Base-by-base conservation (phyloP, 2,113 vertebrate genomes). In the Equus quagga region DNA sequence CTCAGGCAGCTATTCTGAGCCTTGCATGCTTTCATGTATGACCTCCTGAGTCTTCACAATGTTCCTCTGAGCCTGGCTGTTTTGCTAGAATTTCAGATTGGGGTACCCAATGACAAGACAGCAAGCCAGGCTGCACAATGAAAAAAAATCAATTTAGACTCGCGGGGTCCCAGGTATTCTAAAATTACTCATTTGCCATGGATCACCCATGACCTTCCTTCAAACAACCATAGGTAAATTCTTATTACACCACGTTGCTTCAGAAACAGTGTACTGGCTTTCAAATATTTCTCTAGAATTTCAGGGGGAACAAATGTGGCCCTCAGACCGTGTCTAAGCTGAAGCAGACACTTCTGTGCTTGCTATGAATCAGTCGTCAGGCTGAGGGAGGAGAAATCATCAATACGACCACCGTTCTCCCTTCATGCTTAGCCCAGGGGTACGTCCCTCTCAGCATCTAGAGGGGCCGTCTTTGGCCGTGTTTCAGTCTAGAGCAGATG, bases 1-100 rank as follows among this genome's bases (percentile, higher is more conserved):
- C 9, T 11, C 1, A 5, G 2, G 69, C 49, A n/a, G 81, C 49
- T 58, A 0, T 5, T 54, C 33, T 21, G 64, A 56, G 51, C 2
- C 7, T 2, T 0, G 13, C 3, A 1, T 13, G 28, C 54, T 19
- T 14, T 14, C 2, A 2, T 0, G 23, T 5, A 0, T 17, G 2
- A 46, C n/a, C 21, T 11, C 58, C 54, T 0, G 14, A 41, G 21
- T 60, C n/a, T 73, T 44, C 15, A 5, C 7, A 6, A 1, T 1
- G 8, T 17, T 24, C 56, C 15, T 26, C 9, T 0, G 21, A 62
- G 7, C 72, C 75, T 21, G 15, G 49, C 26, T 75, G n/a, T 33
- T 60, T 11, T 26, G 83, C 73, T 15, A 17, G 72, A 44, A 70
- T 54, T 51, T 79, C 80, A 46, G 4, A 58, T 14, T 0, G 1